Conservation (phyloP, 2,888 invertebrate species). For the Reticulitermes lucifugus region DNA sequence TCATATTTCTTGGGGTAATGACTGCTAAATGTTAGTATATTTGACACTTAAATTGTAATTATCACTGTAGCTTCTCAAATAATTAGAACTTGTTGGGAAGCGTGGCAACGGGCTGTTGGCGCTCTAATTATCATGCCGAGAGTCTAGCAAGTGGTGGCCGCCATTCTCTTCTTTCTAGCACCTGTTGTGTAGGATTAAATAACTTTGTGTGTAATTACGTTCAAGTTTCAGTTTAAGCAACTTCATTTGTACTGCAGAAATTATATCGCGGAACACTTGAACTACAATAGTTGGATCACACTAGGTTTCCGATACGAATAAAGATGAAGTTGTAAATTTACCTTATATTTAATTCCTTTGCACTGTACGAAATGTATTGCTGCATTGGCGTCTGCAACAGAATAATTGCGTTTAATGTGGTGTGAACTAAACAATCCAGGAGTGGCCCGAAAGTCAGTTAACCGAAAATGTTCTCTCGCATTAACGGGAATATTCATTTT, state of each 20-base stretch:
- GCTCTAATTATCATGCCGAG: neutral
- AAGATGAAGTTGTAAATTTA: neutral
- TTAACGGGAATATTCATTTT: no score
- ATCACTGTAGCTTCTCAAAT: slow-evolving; percentile 26
- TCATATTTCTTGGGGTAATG: neutral
- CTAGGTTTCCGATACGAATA: neutral
- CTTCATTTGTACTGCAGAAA: slow-evolving; percentile 27
- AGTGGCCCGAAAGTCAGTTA: no score
- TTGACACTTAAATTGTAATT: slow-evolving; percentile 22
- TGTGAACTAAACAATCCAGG: no score
- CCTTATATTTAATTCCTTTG: neutral
- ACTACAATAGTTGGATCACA: neutral
- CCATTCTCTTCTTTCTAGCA: slow-evolving; percentile 22
- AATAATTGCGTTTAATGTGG: no score
- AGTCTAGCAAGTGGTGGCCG: neutral
- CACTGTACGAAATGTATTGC: neutral
- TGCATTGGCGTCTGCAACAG: neutral
- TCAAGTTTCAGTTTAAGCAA: slow-evolving; percentile 28
- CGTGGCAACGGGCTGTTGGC: neutral
- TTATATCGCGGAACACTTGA: neutral
- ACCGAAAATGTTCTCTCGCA: no score
- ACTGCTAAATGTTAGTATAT: neutral
- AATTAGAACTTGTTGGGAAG: slow-evolving; percentile 10
- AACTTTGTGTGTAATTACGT: slow-evolving; percentile 29
- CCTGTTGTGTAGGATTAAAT: slow-evolving; percentile 35